Evolutionary conservation across 2,113 vertebrate species (phyloP).

Genomic region (Andinoacara biseriatus): DNA sequence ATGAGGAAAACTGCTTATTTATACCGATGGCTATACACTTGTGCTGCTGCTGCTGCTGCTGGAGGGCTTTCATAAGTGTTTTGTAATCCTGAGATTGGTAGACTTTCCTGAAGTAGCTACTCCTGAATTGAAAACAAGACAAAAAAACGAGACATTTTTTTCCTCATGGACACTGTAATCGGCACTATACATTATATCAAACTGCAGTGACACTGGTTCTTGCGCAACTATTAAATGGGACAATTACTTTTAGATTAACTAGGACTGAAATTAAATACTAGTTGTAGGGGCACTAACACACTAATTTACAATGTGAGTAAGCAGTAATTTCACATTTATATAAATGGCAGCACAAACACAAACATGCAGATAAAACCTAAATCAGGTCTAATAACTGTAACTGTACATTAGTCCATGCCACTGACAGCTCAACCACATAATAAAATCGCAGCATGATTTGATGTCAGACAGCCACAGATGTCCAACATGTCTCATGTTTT

Average conservation of each 20-base stretch:
- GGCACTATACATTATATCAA: not conserved
- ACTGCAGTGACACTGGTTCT: not conserved
- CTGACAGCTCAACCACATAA: slow-evolving; percentile 43
- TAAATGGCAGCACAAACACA: not conserved
- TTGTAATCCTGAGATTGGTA: slow-evolving; percentile 1
- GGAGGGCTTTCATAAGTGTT: not conserved
- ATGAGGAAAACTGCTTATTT: not conserved
- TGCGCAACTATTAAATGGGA: not conserved
- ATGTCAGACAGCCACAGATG: slow-evolving; percentile 62
- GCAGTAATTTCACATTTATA: not conserved
- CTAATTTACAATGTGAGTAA: not conserved
- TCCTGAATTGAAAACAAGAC: not conserved
- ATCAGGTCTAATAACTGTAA: not conserved
- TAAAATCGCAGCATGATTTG: slow-evolving; percentile 42
- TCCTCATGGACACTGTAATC: not conserved
- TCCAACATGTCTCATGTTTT: slow-evolving; percentile 52
- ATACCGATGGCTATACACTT: not conserved
- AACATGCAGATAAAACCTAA: not conserved
- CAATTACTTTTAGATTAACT: not conserved
- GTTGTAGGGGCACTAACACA: not conserved
- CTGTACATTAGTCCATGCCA: not conserved
- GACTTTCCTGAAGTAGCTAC: not conserved
- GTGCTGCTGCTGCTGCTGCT: not conserved
- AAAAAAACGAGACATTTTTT: not conserved
- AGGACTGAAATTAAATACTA: not conserved